Evolutionary conservation across 92 coral and sea anemone genomes (phyloP).

Genomic region (Actinernus sp.): DNA sequence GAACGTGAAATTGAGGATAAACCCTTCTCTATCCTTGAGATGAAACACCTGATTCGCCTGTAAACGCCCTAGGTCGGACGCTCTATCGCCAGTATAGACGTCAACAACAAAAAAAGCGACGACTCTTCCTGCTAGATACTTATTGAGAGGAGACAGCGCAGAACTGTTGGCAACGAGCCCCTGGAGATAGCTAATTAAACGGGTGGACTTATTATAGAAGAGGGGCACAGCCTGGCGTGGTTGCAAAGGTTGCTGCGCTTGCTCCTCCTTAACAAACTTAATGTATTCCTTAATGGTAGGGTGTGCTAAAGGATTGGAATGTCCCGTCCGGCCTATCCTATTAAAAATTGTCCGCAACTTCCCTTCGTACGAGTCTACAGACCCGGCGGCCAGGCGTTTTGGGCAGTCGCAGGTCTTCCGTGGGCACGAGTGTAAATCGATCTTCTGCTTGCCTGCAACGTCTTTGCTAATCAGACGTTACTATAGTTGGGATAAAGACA

Average conservation of each 20-base stretch:
- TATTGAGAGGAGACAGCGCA: constrained; percentile 3
- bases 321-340: constrained; percentile 29
- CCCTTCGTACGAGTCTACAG: constrained; percentile 23
- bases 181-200: constrained; percentile 11
- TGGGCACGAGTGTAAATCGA: constrained; percentile 12
- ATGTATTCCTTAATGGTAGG: constrained; percentile 28
- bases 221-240: constrained; percentile 36
- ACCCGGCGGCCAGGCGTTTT: constrained; percentile 24
- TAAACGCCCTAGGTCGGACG: constrained; percentile 27
- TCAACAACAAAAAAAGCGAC: constrained; percentile 30
- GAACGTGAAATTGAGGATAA: constrained; percentile 1
- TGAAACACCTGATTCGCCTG: constrained; percentile 21
- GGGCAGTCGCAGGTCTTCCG: constrained; percentile 10
- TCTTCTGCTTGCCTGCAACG: background rate
- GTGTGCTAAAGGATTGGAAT: too few species aligned
- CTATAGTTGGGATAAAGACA: constrained; percentile 15
- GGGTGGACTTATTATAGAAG: constrained; percentile 7
- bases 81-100: constrained; percentile 46
- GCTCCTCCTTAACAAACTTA: constrained; percentile 30
- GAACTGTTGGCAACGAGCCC: background rate
- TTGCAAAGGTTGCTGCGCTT: constrained; percentile 6
- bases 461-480: constrained; percentile 41
- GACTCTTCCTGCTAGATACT: constrained; percentile 34
- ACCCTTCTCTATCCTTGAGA: constrained; percentile 21
- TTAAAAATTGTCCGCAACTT: constrained; percentile 47